A percentile compares a stretch with the other conserved stretches of the same genome.
Conservation (phyloP, 2,113 vertebrate species). For the Pomatorhinus ruficollis region DNA sequence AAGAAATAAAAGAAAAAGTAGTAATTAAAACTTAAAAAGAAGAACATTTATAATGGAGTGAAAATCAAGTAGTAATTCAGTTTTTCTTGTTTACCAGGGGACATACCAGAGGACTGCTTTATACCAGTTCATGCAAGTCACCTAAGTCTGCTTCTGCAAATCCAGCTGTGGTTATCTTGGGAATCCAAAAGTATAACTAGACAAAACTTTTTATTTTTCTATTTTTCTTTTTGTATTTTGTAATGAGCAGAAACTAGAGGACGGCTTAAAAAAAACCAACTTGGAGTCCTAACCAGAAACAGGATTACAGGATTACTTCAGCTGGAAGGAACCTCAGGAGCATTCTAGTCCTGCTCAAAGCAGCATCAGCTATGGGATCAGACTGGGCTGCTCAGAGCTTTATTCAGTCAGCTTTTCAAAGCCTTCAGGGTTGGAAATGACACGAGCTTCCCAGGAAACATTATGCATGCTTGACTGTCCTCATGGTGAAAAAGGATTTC, state of each 20-base stretch:
- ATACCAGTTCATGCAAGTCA: neutral
- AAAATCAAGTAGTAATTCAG: neutral
- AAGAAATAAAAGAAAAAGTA: neutral
- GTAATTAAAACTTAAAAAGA: neutral
- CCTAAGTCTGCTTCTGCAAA: neutral
- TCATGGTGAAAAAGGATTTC: neutral
- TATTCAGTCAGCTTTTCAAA: neutral
- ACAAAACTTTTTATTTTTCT: neutral
- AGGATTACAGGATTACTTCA: neutral
- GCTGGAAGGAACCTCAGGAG: neutral
- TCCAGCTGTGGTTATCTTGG: neutral
- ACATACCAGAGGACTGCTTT: neutral
- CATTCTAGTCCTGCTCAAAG: neutral
- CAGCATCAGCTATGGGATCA: neutral
- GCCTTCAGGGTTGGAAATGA: neutral
- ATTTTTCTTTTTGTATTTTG: neutral
- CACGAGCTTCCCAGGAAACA: neutral
- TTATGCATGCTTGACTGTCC: neutral
- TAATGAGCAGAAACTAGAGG: neutral
- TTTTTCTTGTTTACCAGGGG: neutral
- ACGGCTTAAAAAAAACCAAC: neutral
- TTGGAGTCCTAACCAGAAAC: neutral
- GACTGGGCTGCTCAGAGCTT: neutral
- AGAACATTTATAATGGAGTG: neutral
- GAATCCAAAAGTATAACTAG: neutral